phyloP scores from a whole-genome alignment of 2,113 vertebrate species.

The Spheniscus mendiculus region DNA sequence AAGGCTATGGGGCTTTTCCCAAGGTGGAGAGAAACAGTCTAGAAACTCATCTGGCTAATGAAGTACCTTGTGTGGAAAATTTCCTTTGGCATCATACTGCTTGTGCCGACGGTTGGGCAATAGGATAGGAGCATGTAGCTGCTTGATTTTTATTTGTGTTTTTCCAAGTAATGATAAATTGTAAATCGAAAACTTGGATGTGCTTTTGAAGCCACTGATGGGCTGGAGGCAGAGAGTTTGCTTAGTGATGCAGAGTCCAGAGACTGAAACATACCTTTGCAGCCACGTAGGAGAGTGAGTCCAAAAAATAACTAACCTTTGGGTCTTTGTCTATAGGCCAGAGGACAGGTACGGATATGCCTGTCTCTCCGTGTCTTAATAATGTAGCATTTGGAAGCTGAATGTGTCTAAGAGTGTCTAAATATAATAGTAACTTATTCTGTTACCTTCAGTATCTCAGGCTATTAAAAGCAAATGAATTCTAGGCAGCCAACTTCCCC shows the following conservation, averaged over 20 bases:
- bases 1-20: not conserved
- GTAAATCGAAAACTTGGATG: not conserved
- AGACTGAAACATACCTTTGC: not conserved
- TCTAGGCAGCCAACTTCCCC: not conserved
- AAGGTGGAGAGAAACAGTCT: not conserved
- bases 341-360: not conserved
- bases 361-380: not conserved
- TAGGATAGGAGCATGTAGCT: not conserved
- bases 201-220: not conserved
- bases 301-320: not conserved
- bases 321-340: not conserved
- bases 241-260: not conserved
- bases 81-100: not conserved
- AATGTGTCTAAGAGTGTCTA: not conserved
- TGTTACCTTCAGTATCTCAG: not conserved
- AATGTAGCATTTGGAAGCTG: not conserved
- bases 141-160: not conserved
- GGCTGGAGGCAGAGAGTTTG: not conserved
- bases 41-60: not conserved
- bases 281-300: accelerated
- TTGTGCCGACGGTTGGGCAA: not conserved
- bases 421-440: not conserved
- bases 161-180: not conserved
- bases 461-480: not conserved
- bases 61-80: not conserved